Evolutionary conservation across 2,797 vertebrate genomes (phyloP), one percentile per base, ranked within the genome.

Genomic region (Pseudochirops cupreus): DNA sequence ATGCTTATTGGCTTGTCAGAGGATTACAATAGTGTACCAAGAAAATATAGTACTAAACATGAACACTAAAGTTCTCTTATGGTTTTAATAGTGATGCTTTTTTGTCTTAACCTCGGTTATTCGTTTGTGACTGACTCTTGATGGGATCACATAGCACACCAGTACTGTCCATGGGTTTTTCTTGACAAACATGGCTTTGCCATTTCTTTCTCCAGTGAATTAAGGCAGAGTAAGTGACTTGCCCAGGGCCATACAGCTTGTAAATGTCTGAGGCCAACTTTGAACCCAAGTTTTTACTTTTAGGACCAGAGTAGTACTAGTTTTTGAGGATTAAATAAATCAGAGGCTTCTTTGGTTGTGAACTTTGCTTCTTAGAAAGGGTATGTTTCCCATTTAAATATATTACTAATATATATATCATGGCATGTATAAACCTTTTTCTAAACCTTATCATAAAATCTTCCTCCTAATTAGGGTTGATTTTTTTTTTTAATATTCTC

Each of bases 311-410:
- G 52, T 13, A 56, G 50, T 50, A 87, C 55, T 56, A 89, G 1
- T 96, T 95, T 39, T 95, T 94, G 56, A 4, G 58, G 91, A 93
- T 56, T 92, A 74, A 93, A 62, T 1, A 18, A 53, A 58, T 11
- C 21, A 62, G 92, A 67, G 26, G 52, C 13, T 92, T 91, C 24
- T 91, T 94, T 21, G 91, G 56, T 92, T 93, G 5, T 92, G 31
- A 91, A 91, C 94, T 91, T 56, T 91, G 62, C 39, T 95, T 95
- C 95, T 90, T 57, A 91, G 56, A 94, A 29, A 56, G 46, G 91
- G 56, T 92, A 90, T 29, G 18, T 52, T 93, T 93, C 50, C 67
- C 90, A 50, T 90, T 93, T 50, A 94, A 55, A 92, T 90, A 90
- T 16, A 9, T 91, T 87, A 55, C 53, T 90, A 56, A 55, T 39